Base-by-base conservation (phyloP, 2,113 vertebrate genomes). In the Hemiprocne comata region DNA sequence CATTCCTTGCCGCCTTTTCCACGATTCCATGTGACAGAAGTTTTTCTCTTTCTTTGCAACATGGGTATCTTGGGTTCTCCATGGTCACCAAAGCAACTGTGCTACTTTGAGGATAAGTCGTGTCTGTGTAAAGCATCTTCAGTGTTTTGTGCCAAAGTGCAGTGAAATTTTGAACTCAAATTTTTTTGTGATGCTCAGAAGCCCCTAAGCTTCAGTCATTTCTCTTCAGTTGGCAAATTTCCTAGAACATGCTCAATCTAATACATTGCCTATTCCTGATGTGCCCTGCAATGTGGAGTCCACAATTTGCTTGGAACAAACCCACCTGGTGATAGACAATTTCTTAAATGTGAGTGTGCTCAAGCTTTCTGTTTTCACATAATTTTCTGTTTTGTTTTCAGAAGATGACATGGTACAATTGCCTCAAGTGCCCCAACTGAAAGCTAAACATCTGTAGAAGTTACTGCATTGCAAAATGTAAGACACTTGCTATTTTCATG, bases 11-110 rank as follows among this genome's bases (percentile, higher is more conserved):
- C 76, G 84, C 67, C 57, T 95, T 80, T 96, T 96, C 94, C 88
- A 88, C 95, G 94, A 95, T 93, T 87, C 81, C 17, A 15, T 67
- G 44, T 96, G 97, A 97, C 90, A 93, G 87, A 95, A 96, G 78
- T 95, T 96, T 85, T 88, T 87, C 71, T 77, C 62, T 90, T 89
- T 82, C 88, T 95, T 89, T 93, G 65, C 87, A 96, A 95, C 61
- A 67, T 80, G 87, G 93, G 29, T 95, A 89, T 69, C 79, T 96
- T 75, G 67, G 85, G 87, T 95, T 94, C 89, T 96, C 86, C 62
- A 67, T 77, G 92, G 71, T 96, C 91, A 96, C 92, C 79, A 90
- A 94, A 92, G 94, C 89, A 87, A 64, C 71, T 94, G 83, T 87
- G 89, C 86, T 94, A 81, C 92, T 97, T 91, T 94, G 90, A 97